These are phyloP conservation scores for Athene noctua DNA, from an alignment of 2,113 vertebrate genomes.

Conservation along the genomic window DNA sequence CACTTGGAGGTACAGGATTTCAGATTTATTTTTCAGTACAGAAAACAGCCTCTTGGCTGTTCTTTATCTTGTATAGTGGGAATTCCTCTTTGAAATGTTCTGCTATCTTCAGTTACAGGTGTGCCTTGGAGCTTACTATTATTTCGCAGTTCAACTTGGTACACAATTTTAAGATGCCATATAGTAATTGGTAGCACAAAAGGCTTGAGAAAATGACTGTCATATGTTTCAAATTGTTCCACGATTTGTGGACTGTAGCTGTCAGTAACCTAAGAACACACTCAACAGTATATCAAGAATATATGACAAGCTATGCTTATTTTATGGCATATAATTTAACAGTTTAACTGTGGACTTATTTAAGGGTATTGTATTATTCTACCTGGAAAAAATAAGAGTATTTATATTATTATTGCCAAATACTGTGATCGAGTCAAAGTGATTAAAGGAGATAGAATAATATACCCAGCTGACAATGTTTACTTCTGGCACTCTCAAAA, in stretches of 20 bases:
- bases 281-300: background rate
- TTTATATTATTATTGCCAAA: conserved; percentile 27
- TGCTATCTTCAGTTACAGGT: background rate
- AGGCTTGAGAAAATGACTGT: conserved; percentile 16
- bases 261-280: background rate
- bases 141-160: background rate
- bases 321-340: conserved; percentile 5
- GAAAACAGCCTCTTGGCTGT: background rate
- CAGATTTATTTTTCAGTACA: background rate
- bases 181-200: background rate
- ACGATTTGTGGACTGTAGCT: background rate
- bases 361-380: background rate
- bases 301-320: background rate
- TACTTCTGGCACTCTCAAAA: background rate
- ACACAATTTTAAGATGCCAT: background rate
- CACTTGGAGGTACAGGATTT: background rate
- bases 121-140: background rate
- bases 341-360: conserved; percentile 12
- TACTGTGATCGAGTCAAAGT: background rate
- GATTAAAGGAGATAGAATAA: background rate
- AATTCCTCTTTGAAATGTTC: background rate
- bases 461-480: background rate
- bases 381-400: background rate
- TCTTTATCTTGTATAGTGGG: background rate
- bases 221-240: background rate